phyloP scores from a whole-genome alignment of 2,113 vertebrate genomes.

The Ivindomyrus marchei region DNA sequence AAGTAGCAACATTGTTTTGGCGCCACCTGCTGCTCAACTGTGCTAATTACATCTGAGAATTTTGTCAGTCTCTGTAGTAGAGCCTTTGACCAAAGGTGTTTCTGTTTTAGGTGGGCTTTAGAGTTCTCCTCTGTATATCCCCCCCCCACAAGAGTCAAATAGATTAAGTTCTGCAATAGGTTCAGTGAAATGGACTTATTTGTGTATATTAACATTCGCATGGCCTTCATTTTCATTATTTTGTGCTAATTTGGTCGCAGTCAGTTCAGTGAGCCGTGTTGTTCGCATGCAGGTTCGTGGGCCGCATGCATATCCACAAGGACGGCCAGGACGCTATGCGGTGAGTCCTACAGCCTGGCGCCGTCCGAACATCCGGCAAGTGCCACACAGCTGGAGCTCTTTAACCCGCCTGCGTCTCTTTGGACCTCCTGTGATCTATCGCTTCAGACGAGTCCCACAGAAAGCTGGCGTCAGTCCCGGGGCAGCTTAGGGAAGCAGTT shows the following conservation, averaged over 20 bases:
- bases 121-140: neutral
- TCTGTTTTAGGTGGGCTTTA: neutral
- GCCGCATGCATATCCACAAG: conserved; percentile 80
- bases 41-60: neutral
- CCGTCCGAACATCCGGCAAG: conserved; percentile 5
- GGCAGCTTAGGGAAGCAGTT: conserved; percentile 36
- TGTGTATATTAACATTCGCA: neutral
- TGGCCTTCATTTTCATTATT: neutral
- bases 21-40: conserved; percentile 2
- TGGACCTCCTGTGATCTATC: conserved; percentile 48
- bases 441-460: conserved; percentile 42
- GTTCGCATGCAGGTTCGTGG: conserved; percentile 73
- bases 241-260: neutral
- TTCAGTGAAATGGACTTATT: neutral
- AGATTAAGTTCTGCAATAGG: neutral
- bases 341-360: conserved; percentile 50
- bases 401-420: conserved; percentile 42
- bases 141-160: neutral
- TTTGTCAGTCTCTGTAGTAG: neutral
- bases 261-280: neutral
- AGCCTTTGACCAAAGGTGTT: neutral
- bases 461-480: conserved; percentile 45
- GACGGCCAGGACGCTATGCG: conserved; percentile 67
- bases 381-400: conserved; percentile 25
- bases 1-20: neutral